These are phyloP conservation scores for Timema cristinae DNA, from an alignment of 2,888 invertebrate species.

Conservation along the genomic window DNA sequence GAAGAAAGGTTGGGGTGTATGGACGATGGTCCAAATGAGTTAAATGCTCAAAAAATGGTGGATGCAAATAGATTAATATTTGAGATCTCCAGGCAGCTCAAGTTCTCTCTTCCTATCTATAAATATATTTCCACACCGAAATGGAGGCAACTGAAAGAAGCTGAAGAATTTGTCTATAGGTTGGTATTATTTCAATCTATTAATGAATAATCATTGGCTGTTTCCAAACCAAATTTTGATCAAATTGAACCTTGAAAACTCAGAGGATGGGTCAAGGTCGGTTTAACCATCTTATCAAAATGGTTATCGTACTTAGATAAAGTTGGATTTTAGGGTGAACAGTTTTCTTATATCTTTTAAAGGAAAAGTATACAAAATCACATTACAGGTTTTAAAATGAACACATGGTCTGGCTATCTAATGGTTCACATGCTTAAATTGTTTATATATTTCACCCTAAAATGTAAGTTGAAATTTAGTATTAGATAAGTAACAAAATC, in stretches of 20 bases:
- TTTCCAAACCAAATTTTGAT: background rate
- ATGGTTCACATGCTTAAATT: too few relatives aligned
- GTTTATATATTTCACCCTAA: too few relatives aligned
- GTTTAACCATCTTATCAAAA: too few relatives aligned
- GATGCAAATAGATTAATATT: conserved; percentile 41
- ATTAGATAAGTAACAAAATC: too few relatives aligned
- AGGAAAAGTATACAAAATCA: too few relatives aligned
- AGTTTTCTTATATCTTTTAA: too few relatives aligned
- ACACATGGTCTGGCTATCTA: too few relatives aligned
- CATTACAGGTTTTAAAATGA: too few relatives aligned
- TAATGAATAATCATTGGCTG: background rate
- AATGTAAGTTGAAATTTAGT: too few relatives aligned
- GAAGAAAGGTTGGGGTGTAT: conserved; percentile 48
- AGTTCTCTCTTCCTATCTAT: conserved; percentile 48
- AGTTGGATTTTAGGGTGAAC: too few relatives aligned
- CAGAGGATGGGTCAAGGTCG: too few relatives aligned
- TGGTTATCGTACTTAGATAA: too few relatives aligned
- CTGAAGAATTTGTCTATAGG: conserved; percentile 50
- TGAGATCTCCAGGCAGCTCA: conserved; percentile 40
- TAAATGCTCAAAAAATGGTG: conserved; percentile 45
- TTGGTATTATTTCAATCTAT: conserved; percentile 31
- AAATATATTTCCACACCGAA: conserved; percentile 47
- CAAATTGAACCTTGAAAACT: background rate
- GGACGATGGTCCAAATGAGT: conserved; percentile 38
- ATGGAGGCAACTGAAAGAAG: conserved; percentile 45